These are phyloP conservation scores for Valencia hispanica DNA, from an alignment of 2,797 vertebrate species.

Conservation along the genomic window DNA sequence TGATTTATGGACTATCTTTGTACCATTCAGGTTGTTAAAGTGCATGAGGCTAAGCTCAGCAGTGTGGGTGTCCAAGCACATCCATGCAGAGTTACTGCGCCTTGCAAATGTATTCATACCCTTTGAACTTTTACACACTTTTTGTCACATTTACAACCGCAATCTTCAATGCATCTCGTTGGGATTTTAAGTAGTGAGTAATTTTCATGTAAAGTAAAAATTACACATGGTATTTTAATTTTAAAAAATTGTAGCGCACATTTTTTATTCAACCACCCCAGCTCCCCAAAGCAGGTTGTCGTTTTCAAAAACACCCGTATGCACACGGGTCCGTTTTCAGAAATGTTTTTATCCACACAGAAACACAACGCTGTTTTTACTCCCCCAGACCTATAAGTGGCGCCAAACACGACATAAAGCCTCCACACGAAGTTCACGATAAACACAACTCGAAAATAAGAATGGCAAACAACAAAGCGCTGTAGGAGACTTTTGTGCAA, in stretches of 20 bases:
- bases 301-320: neutral
- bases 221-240: neutral
- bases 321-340: neutral
- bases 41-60: conserved; percentile 11
- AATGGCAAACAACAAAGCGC: neutral
- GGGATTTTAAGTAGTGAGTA: neutral
- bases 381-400: neutral
- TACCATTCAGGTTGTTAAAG: conserved; percentile 13
- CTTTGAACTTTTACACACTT: neutral
- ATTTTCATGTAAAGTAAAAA: neutral
- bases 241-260: neutral
- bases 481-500: neutral
- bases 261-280: neutral
- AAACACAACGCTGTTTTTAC: neutral
- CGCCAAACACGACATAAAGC: neutral
- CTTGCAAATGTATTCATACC: conserved; percentile 3
- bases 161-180: neutral
- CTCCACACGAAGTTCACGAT: neutral
- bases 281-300: neutral
- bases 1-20: conserved; percentile 5
- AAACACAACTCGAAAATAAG: neutral
- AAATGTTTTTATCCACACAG: neutral
- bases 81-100: conserved; percentile 24
- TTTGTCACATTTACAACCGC: neutral
- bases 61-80: conserved; percentile 10